phyloP scores from a whole-genome alignment of 2,888 invertebrate species.

The Cosmia trapezina region DNA sequence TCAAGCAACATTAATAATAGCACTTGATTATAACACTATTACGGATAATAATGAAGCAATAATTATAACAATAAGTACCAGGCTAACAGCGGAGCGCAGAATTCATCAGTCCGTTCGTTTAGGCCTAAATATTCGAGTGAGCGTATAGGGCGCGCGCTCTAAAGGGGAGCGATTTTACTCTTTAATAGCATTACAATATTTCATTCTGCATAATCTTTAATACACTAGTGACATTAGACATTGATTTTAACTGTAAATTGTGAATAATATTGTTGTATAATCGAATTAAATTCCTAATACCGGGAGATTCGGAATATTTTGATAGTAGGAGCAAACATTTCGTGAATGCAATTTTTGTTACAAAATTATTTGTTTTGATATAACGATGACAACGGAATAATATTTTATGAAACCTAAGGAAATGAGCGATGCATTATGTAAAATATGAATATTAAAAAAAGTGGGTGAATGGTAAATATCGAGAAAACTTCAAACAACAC shows the following conservation, averaged over 20 bases:
- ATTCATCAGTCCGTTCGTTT: constrained; percentile 59
- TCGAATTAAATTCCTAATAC: background rate
- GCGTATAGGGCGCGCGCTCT: constrained; percentile 43
- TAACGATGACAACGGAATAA: background rate
- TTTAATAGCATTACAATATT: constrained; percentile 15
- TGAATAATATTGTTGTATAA: background rate
- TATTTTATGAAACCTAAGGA: background rate
- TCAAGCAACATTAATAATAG: constrained; percentile 30
- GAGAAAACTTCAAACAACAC: background rate
- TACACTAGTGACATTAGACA: background rate
- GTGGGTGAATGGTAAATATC: background rate
- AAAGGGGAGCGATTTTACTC: constrained; percentile 29
- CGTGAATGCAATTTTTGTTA: background rate
- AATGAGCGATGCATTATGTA: background rate
- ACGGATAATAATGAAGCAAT: constrained; percentile 57
- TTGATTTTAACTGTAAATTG: constrained; percentile 19
- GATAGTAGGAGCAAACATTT: background rate
- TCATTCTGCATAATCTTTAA: constrained; percentile 10
- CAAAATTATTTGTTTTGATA: background rate
- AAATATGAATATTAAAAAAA: background rate
- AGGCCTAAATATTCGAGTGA: constrained; percentile 69
- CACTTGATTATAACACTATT: constrained; percentile 39
- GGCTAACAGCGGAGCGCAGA: constrained; percentile 69
- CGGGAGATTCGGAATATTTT: background rate
- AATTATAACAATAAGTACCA: constrained; percentile 72